phyloP scores from a whole-genome alignment of 2,113 vertebrate species.

The Pangasianodon hypophthalmus region DNA sequence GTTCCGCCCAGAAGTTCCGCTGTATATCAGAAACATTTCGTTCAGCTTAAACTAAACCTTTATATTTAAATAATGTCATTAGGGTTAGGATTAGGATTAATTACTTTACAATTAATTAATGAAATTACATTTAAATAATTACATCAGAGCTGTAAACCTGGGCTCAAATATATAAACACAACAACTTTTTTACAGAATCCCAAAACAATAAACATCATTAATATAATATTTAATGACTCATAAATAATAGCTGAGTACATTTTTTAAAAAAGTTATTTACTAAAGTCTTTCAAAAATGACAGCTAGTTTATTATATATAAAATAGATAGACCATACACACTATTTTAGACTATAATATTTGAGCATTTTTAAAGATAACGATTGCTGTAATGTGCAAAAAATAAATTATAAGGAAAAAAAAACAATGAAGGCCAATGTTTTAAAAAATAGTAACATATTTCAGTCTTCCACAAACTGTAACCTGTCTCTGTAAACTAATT shows the following conservation, averaged over 20 bases:
- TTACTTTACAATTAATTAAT: neutral
- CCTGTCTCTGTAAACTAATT: too few relatives aligned
- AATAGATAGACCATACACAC: neutral
- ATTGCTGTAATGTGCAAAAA: neutral
- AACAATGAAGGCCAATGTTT: too few relatives aligned
- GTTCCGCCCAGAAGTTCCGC: neutral
- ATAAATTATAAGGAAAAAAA: too few relatives aligned
- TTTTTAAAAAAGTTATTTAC: too few relatives aligned
- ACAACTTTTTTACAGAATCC: too few relatives aligned
- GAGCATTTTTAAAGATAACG: neutral
- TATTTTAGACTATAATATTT: neutral
- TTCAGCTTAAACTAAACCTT: neutral
- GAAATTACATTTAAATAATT: neutral
- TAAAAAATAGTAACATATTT: too few relatives aligned
- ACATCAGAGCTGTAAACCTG: neutral
- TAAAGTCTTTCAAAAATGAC: too few relatives aligned
- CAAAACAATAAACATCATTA: too few relatives aligned
- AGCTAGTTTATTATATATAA: neutral
- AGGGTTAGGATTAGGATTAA: neutral
- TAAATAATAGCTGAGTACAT: too few relatives aligned
- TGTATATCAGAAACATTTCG: neutral
- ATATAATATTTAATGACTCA: too few relatives aligned
- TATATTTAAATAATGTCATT: neutral
- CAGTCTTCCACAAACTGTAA: too few relatives aligned
- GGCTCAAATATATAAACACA: neutral